Conservation (phyloP, 2,888 invertebrate species). For the Auanema freiburgensis region DNA sequence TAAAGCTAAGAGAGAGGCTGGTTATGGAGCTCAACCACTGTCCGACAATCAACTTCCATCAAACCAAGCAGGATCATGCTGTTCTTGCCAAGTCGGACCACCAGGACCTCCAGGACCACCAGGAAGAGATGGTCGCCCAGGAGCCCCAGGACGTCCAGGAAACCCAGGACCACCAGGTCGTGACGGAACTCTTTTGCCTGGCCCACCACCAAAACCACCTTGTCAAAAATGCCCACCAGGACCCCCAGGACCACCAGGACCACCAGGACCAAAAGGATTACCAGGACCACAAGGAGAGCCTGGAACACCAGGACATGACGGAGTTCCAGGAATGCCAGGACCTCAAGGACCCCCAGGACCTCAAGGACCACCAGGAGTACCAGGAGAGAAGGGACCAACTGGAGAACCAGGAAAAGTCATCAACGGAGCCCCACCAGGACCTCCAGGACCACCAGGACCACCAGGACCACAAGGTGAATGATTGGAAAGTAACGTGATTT, state of each 20-base stretch:
- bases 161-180: conserved; percentile 56
- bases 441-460: conserved; percentile 55
- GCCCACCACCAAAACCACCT: conserved; percentile 64
- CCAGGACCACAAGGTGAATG: conserved; percentile 34
- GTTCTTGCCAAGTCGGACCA: conserved; percentile 58
- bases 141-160: conserved; percentile 54
- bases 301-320: conserved; percentile 44
- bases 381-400: conserved; percentile 57
- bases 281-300: conserved; percentile 60
- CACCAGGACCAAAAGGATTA: conserved; percentile 53
- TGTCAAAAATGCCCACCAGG: conserved; percentile 61
- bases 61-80: conserved; percentile 51
- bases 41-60: conserved; percentile 35
- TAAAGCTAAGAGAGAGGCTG: conserved; percentile 37
- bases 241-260: conserved; percentile 47
- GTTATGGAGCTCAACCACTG: conserved; percentile 41
- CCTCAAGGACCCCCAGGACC: conserved; percentile 62
- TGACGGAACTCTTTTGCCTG: conserved; percentile 58
- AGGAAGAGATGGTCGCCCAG: conserved; percentile 55
- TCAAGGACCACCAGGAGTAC: conserved; percentile 62
- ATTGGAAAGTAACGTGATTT: conserved; percentile 55
- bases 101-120: conserved; percentile 53
- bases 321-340: conserved; percentile 53
- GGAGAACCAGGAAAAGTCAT: conserved; percentile 63
- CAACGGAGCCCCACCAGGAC: conserved; percentile 54